These are phyloP conservation scores for Sisor rabdophorus DNA, from an alignment of 2,113 vertebrate genomes.

Conservation along the genomic window DNA sequence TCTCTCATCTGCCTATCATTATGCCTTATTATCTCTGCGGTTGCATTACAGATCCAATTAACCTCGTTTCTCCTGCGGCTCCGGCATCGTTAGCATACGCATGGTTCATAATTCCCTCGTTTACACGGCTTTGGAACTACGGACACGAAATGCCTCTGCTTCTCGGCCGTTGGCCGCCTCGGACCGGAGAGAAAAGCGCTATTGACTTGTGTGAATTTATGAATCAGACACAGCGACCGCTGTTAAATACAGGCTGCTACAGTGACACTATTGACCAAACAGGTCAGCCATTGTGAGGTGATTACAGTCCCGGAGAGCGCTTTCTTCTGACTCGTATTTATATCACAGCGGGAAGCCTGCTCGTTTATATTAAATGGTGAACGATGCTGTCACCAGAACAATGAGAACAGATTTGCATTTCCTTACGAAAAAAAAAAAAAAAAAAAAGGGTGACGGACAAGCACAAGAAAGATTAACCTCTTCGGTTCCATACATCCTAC, in stretches of 20 bases:
- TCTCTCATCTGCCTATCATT: conserved; percentile 51
- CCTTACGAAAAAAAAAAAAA: conserved; percentile 5
- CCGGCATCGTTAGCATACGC: conserved; percentile 30
- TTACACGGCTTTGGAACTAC: conserved; percentile 42
- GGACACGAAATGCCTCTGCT: conserved; percentile 30
- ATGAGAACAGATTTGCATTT: conserved; percentile 10
- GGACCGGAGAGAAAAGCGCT: neutral
- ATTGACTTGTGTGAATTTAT: conserved; percentile 23
- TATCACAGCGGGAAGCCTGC: neutral
- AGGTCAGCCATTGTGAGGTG: conserved; percentile 27
- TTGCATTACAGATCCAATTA: conserved; percentile 51
- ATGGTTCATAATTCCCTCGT: conserved; percentile 46
- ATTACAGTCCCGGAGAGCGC: conserved; percentile 6
- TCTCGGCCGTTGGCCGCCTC: conserved; percentile 10
- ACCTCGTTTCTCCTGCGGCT: conserved; percentile 43
- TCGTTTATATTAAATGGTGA: conserved; percentile 5
- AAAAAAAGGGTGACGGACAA: neutral
- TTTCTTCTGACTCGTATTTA: conserved; percentile 13
- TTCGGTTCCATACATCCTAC: neutral
- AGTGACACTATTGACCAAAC: conserved; percentile 38
- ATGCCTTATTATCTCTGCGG: conserved; percentile 46
- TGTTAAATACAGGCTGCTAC: conserved; percentile 6
- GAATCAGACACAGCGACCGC: conserved; percentile 18
- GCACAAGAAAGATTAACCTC: neutral
- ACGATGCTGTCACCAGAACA: conserved; percentile 16